These are phyloP conservation scores for Drosophila hamatofila DNA, from an alignment of 2,888 invertebrate species.

Conservation along the genomic window DNA sequence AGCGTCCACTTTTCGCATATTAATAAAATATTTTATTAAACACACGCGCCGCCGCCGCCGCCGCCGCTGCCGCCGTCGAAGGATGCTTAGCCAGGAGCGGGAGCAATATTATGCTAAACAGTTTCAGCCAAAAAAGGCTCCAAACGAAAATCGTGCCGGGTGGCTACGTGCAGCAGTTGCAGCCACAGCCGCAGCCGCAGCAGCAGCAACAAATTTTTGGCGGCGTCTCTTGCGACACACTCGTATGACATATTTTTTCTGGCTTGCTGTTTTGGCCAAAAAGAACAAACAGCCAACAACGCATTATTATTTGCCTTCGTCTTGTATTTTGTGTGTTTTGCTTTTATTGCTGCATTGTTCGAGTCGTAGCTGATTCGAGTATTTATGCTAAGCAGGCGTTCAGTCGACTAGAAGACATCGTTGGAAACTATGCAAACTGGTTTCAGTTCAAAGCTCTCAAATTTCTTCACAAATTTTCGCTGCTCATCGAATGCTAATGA, in stretches of 20 bases:
- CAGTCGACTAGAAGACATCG: constrained; percentile 6
- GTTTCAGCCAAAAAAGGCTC: constrained; percentile 78
- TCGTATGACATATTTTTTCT: constrained; percentile 78
- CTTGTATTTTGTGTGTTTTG: constrained; percentile 11
- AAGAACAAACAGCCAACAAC: constrained; percentile 47
- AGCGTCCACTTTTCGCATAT: constrained; percentile 73
- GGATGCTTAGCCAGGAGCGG: constrained; percentile 32
- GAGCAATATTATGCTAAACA: constrained; percentile 77
- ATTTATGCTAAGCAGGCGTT: constrained; percentile 54
- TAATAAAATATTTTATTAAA: constrained; percentile 81
- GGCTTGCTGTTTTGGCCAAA: constrained; percentile 50
- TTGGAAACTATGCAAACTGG: constrained; percentile 61
- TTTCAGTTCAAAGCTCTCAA: constrained; percentile 35
- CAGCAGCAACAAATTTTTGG: constrained; percentile 78
- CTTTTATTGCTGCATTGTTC: constrained; percentile 62
- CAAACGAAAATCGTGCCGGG: constrained; percentile 78
- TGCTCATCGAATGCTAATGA: constrained; percentile 71
- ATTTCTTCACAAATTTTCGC: constrained; percentile 47
- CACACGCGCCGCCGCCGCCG: constrained; percentile 68
- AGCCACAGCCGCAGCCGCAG: constrained; percentile 30
- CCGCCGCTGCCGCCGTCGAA: constrained; percentile 46
- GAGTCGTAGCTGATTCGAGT: constrained; percentile 3
- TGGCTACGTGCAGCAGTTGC: constrained; percentile 21
- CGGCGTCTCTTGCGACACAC: constrained; percentile 85
- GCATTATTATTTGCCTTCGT: constrained; percentile 50